These are phyloP conservation scores for Aspidapion aeneum DNA, from an alignment of 2,888 invertebrate genomes.

Conservation along the genomic window DNA sequence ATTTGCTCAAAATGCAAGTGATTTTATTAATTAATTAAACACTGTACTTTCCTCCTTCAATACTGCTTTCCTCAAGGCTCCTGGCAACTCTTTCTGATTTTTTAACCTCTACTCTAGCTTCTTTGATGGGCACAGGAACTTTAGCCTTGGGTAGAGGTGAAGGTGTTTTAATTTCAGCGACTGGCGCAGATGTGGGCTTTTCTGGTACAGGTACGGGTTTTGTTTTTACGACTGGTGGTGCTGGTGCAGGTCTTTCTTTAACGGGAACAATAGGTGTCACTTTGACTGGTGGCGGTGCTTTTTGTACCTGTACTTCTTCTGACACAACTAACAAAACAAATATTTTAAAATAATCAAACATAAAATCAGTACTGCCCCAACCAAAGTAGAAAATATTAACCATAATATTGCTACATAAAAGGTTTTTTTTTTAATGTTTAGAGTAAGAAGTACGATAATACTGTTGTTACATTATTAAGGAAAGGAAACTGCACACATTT, in stretches of 20 bases:
- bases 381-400: no score
- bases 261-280: not conserved
- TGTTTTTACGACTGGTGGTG: constrained; percentile 8
- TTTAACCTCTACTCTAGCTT: constrained; percentile 16
- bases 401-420: no score
- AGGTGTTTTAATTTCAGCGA: constrained; percentile 5
- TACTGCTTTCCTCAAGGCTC: not conserved
- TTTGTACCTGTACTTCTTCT: not conserved
- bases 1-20: no score
- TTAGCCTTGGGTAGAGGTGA: constrained; percentile 9
- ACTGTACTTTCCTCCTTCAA: not conserved
- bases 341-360: no score
- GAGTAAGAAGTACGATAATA: no score
- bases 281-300: no score
- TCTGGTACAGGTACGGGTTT: constrained; percentile 5
- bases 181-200: constrained; percentile 9
- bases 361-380: no score
- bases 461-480: no score
- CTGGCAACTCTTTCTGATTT: constrained; percentile 14
- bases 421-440: no score
- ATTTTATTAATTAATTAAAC: no score
- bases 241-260: constrained; percentile 4
- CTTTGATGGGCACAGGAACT: constrained; percentile 11
- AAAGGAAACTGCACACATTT: no score
- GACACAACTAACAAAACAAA: not conserved